A percentile compares a stretch with the other conserved stretches of the same genome.
phyloP scores from a whole-genome alignment of 2,113 vertebrate species.

The Tachuris rubrigastra region DNA sequence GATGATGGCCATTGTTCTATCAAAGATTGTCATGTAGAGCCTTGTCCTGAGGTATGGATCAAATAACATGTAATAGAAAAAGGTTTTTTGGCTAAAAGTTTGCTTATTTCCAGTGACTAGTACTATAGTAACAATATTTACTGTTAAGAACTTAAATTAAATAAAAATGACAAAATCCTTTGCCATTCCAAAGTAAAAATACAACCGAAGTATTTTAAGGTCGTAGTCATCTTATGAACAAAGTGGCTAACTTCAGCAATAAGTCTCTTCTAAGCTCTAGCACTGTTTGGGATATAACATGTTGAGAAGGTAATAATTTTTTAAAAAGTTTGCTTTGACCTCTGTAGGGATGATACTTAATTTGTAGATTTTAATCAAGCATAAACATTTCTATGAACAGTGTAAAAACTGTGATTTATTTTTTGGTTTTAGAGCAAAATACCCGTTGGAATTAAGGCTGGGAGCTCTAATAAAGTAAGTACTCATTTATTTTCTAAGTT shows the following conservation, averaged over 20 bases:
- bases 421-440: conserved; percentile 85
- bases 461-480: conserved; percentile 93
- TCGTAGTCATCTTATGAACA: neutral
- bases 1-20: conserved; percentile 94
- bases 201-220: neutral
- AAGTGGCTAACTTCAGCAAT: neutral
- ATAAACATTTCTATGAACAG: neutral
- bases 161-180: neutral
- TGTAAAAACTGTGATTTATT: neutral
- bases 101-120: neutral
- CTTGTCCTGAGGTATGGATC: conserved; percentile 91
- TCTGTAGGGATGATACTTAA: neutral
- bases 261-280: neutral
- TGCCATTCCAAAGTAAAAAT: neutral
- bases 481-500: neutral
- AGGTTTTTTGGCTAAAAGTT: neutral
- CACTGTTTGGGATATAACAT: neutral
- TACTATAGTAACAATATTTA: neutral
- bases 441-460: conserved; percentile 94
- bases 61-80: neutral
- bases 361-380: neutral
- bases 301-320: neutral
- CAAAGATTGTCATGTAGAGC: conserved; percentile 95
- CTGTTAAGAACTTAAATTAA: neutral
- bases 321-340: neutral